Evolutionary conservation across 2,113 vertebrate genomes (phyloP), one percentile per base, ranked within the genome.

Genomic region (Setophaga kirtlandii): DNA sequence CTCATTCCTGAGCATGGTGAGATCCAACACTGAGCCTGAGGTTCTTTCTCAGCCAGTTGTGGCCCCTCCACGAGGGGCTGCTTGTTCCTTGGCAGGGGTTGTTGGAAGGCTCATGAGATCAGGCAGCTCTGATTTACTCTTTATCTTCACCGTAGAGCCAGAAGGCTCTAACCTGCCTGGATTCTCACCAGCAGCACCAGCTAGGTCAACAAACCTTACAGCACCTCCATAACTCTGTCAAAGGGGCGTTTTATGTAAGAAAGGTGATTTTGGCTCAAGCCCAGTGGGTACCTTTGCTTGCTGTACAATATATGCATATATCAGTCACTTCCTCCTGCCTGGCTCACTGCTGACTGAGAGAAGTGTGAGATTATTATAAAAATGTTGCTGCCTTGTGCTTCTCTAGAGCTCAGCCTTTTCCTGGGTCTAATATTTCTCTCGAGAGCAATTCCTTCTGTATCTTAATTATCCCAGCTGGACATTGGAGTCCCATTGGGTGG

Each of bases 261-360:
- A 77, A 82, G 49, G 85, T 93, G 52, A 63, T 94, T 90, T 91
- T 78, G 77, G 44, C 90, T 92, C 50, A n/a, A 80, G 64, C 37
- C 42, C 69, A 46, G 21, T 23, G 42, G 53, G 50, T 50, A 39
- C 50, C 65, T 87, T 89, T 84, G 24, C n/a, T 91, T 68, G 69
- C 78, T 76, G 39, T 79, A 82, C 78, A 71, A 52, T 85, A 44
- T 73, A 14, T 70, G 14, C 52, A 44, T 67, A 1, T 67, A 69
- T 77, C 81, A 84, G 83, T 39, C 87, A 60, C 4, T 50, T 90
- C 60, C 65, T 63, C 27, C 82, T 73, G 74, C 74, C 27, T 90
- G 49, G 15, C 44, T 82, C 52, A 4, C 60, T 53, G 10, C 28
- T 65, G 67, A 37, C 49, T 60, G 16, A 70, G 15, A 55, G 81